A percentile compares a stretch with the other conserved stretches of the same genome.
Conservation (phyloP, 2,113 vertebrate species). For the Pardalotus punctatus region DNA sequence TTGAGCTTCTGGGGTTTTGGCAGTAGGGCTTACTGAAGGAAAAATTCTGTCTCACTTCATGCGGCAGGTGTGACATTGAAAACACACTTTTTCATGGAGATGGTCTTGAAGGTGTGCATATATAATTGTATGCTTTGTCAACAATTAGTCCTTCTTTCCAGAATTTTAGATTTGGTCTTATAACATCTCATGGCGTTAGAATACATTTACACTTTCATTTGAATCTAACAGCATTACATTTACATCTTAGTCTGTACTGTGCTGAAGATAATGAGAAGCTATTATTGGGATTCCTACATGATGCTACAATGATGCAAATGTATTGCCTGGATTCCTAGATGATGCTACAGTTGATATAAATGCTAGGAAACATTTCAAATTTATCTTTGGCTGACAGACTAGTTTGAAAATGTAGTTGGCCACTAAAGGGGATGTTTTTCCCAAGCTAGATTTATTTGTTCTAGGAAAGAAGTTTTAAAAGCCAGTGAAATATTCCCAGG, state of each 20-base stretch:
- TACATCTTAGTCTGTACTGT: not conserved
- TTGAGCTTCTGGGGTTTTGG: not conserved
- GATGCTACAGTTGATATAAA: not conserved
- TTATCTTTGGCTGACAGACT: not conserved
- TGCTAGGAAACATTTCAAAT: not conserved
- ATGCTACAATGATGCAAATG: not conserved
- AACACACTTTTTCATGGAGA: not conserved
- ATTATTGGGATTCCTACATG: not conserved
- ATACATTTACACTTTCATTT: not conserved
- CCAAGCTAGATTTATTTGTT: conserved; percentile 24
- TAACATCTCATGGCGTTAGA: not conserved
- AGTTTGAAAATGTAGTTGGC: conserved; percentile 4
- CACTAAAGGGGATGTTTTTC: conserved; percentile 14
- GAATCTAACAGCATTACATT: not conserved
- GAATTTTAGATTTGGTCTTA: not conserved
- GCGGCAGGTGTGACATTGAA: not conserved
- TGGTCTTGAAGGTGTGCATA: not conserved
- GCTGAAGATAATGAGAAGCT: not conserved
- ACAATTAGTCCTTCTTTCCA: not conserved
- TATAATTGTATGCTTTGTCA: not conserved
- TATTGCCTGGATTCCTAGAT: not conserved
- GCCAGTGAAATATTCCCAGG: conserved; percentile 28
- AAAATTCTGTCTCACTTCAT: not conserved
- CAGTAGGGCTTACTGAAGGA: not conserved
- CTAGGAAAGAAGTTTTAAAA: conserved; percentile 47